phyloP scores from a whole-genome alignment of 2,888 invertebrate species.

The Geotrupes spiniger region DNA sequence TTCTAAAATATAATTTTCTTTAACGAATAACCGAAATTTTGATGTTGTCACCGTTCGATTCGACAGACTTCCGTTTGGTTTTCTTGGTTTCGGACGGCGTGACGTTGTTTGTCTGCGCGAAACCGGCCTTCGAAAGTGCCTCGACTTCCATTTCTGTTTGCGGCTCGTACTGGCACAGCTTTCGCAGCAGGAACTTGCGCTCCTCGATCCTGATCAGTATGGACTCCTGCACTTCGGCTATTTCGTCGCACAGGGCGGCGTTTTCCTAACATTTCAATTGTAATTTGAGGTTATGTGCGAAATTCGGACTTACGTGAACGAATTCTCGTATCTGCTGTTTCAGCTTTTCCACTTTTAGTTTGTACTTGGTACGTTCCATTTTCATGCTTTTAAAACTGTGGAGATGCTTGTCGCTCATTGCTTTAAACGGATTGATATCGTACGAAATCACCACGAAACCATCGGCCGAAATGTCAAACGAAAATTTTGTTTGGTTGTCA shows the following conservation, averaged over 20 bases:
- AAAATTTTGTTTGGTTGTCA: no score
- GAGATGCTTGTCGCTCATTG: constrained; percentile 12
- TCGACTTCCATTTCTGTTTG: constrained; percentile 47
- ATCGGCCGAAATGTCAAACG: no score
- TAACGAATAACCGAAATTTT: not conserved
- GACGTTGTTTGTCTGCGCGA: constrained; percentile 24
- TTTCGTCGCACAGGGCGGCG: constrained; percentile 84
- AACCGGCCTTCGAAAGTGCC: constrained; percentile 40
- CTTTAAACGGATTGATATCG: no score
- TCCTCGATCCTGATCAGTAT: constrained; percentile 79
- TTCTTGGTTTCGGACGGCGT: constrained; percentile 34
- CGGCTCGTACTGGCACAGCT: constrained; percentile 67
- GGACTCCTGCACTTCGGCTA: constrained; percentile 79
- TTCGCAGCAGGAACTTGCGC: constrained; percentile 73
- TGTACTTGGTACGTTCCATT: constrained; percentile 51
- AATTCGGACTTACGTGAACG: constrained; percentile 59
- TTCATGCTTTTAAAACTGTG: constrained; percentile 12
- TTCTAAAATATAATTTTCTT: constrained; percentile 16
- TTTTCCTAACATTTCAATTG: constrained; percentile 61
- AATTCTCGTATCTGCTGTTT: constrained; percentile 64
- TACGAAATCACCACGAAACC: no score
- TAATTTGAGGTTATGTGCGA: not conserved
- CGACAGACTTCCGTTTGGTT: constrained; percentile 31
- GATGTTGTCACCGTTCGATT: constrained; percentile 20
- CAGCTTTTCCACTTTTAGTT: constrained; percentile 61